A percentile compares a stretch with the other conserved stretches of the same genome.
These are phyloP conservation scores for Paedocypris sp. DNA, from an alignment of 2,113 vertebrate genomes.

Conservation along the genomic window DNA sequence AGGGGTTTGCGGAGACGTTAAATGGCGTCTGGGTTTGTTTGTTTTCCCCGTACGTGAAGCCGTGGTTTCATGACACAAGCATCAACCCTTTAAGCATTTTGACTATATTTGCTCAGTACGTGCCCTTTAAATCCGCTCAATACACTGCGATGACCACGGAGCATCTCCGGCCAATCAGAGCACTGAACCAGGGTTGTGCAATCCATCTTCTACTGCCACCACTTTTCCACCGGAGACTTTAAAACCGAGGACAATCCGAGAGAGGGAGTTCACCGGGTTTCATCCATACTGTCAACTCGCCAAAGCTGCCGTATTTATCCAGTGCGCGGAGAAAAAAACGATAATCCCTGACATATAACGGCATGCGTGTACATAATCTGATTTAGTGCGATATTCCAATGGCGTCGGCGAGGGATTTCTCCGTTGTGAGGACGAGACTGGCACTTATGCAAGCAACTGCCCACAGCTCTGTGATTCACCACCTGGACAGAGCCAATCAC, in stretches of 20 bases:
- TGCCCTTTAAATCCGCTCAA: conserved; percentile 37
- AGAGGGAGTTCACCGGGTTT: conserved; percentile 19
- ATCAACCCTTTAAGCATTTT: conserved; percentile 62
- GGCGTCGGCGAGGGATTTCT: conserved; percentile 40
- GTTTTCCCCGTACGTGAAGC: too few species aligned
- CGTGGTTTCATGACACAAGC: conserved; percentile 42
- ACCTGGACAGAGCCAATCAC: conserved; percentile 51
- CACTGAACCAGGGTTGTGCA: conserved; percentile 22
- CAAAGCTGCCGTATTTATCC: too few species aligned
- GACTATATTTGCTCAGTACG: conserved; percentile 32
- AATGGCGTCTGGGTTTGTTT: conserved; percentile 12
- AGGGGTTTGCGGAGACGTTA: conserved; percentile 22
- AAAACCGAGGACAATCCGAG: conserved; percentile 29
- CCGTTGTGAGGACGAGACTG: conserved; percentile 45
- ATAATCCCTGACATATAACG: conserved; percentile 14
- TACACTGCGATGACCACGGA: too few species aligned
- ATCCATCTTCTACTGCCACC: conserved; percentile 35
- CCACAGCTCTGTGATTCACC: conserved; percentile 41
- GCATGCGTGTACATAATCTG: conserved; percentile 51
- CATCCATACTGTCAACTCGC: too few species aligned
- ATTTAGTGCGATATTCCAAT: conserved; percentile 38
- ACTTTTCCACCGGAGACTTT: conserved; percentile 20
- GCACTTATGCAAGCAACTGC: conserved; percentile 67
- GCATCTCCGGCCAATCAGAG: too few species aligned
- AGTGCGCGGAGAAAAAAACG: too few species aligned